Conservation (phyloP, 1,140 invertebrate genomes). For the Dreissena rostriformis region DNA sequence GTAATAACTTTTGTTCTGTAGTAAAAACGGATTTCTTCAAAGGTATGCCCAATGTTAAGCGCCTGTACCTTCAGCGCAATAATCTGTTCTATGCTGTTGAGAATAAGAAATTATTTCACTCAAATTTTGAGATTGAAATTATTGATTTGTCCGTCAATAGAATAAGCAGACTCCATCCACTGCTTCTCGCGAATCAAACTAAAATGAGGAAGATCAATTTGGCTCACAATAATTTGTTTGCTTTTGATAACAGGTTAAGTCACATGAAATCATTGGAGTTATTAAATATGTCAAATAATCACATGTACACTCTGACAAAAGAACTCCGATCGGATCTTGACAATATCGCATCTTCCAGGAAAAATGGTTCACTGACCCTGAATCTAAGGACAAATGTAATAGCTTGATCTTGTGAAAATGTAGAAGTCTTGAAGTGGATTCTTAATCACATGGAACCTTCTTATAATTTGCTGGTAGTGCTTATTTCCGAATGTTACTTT, state of each 20-base stretch:
- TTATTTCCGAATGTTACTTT: neutral
- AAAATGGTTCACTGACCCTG: neutral
- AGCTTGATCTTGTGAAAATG: slow-evolving; percentile 21
- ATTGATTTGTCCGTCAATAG: slow-evolving; percentile 25
- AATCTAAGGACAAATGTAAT: slow-evolving; percentile 13
- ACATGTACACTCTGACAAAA: neutral
- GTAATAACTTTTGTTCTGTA: neutral
- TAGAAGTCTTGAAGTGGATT: slow-evolving; percentile 43
- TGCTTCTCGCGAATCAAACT: neutral
- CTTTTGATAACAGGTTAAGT: slow-evolving; percentile 11
- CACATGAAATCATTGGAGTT: slow-evolving; percentile 16
- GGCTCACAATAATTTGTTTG: neutral
- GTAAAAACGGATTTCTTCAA: slow-evolving; percentile 6
- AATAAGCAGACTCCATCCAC: neutral
- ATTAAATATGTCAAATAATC: slow-evolving; percentile 1
- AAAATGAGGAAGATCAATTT: neutral
- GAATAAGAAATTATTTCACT: neutral
- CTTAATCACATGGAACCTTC: neutral
- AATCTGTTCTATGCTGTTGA: neutral
- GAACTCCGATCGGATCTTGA: neutral
- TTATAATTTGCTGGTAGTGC: neutral
- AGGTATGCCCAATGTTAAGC: neutral
- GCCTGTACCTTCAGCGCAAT: neutral
- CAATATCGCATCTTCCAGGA: neutral
- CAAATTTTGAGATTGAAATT: neutral